phyloP scores from a whole-genome alignment of 2,888 invertebrate species.

The Agrotis clavis region DNA sequence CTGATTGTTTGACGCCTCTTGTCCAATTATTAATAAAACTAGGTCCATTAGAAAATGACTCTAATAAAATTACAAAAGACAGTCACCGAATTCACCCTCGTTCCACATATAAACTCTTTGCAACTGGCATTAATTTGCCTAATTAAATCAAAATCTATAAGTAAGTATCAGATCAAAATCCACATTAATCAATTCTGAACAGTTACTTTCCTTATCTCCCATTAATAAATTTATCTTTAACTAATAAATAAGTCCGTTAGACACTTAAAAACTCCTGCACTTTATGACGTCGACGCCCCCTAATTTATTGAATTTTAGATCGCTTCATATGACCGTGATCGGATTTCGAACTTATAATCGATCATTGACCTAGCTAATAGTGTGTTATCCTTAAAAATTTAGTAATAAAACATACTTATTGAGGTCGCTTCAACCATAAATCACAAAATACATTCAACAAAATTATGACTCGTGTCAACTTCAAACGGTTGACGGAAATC shows the following conservation, averaged over 20 bases:
- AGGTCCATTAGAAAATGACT: no score
- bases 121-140: neutral
- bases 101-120: no score
- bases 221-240: neutral
- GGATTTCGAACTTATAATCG: conserved; percentile 40
- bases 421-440: neutral
- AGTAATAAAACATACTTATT: neutral
- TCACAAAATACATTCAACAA: neutral
- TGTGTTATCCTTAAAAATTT: neutral
- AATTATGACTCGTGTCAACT: neutral
- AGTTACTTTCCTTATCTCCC: neutral
- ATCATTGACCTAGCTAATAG: conserved; percentile 39
- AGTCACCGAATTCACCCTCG: no score
- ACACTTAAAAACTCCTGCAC: conserved; percentile 18
- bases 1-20: no score
- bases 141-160: neutral
- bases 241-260: conserved; percentile 13
- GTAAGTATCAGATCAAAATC: neutral
- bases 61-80: no score
- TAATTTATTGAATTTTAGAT: conserved; percentile 37
- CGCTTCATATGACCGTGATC: conserved; percentile 2
- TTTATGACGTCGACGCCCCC: conserved; percentile 25
- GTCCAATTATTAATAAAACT: no score
- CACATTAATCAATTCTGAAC: neutral
- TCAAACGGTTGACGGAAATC: neutral